Evolutionary conservation across 2,797 vertebrate genomes (phyloP).

Genomic region (Rachycentron canadum): DNA sequence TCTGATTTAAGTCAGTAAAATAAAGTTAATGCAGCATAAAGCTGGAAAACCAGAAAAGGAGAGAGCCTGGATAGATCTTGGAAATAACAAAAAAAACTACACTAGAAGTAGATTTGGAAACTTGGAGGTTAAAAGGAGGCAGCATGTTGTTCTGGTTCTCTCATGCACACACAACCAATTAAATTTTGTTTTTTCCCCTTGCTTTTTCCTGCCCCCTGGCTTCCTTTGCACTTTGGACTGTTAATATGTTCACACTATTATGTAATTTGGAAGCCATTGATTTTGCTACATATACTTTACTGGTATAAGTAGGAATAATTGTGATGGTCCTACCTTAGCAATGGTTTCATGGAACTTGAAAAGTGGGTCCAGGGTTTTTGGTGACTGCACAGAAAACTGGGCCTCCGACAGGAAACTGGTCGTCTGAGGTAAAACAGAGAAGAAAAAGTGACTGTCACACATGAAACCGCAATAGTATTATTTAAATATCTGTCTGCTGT

Average conservation of each 20-base stretch:
- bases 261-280: neutral
- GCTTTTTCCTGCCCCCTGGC: neutral
- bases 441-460: conserved; percentile 52
- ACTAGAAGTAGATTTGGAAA: neutral
- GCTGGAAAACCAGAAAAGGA: neutral
- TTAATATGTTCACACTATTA: neutral
- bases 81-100: neutral
- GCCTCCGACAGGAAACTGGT: conserved; percentile 91
- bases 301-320: neutral
- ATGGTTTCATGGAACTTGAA: conserved; percentile 92
- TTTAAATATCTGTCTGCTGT: neutral
- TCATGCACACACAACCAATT: too few relatives aligned
- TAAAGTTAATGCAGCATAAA: neutral
- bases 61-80: neutral
- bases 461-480: neutral
- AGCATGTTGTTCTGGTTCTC: too few relatives aligned
- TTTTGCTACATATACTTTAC: neutral
- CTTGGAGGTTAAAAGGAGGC: neutral
- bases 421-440: conserved; percentile 76
- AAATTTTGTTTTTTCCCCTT: too few relatives aligned
- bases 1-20: neutral
- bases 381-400: conserved; percentile 82
- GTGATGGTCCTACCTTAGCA: conserved; percentile 87
- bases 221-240: neutral
- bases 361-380: conserved; percentile 87